Conservation (phyloP, 2,888 invertebrate genomes). For the Drosophila leonis region DNA sequence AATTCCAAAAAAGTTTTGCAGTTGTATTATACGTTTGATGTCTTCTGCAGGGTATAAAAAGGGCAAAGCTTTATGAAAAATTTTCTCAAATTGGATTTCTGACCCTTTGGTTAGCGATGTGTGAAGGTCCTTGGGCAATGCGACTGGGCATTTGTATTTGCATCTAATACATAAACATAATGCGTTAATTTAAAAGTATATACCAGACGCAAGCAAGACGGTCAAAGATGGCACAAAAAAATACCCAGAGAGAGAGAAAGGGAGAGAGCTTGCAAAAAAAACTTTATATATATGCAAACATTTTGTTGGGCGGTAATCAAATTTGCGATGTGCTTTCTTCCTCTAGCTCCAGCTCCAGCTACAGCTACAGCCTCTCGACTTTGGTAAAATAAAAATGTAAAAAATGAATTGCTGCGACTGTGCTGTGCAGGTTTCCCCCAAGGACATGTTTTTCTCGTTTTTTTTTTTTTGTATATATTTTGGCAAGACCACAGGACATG, state of each 20-base stretch:
- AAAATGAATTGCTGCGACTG: conserved; percentile 66
- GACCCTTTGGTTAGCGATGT: conserved; percentile 81
- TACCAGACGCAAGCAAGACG: conserved; percentile 36
- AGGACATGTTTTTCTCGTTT: conserved; percentile 46
- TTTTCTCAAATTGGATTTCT: conserved; percentile 77
- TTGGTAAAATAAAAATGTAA: conserved; percentile 26
- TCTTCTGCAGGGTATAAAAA: conserved; percentile 39
- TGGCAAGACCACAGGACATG: conserved; percentile 72
- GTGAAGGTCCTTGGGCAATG: conserved; percentile 78
- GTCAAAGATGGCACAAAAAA: conserved; percentile 32
- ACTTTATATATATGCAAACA: conserved; percentile 55
- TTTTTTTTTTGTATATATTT: conserved; percentile 1
- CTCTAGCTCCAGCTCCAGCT: conserved; percentile 15
- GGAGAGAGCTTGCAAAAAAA: conserved; percentile 23
- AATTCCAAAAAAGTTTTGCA: no score
- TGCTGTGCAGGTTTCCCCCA: conserved; percentile 67
- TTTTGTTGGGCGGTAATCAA: conserved; percentile 75
- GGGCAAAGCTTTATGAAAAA: conserved; percentile 48
- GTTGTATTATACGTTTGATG: neutral
- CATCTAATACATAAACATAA: conserved; percentile 82
- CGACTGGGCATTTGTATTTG: conserved; percentile 65
- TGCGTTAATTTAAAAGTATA: conserved; percentile 80
- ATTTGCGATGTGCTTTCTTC: conserved; percentile 70
- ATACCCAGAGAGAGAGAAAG: neutral
- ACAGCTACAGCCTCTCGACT: neutral